A percentile compares a stretch with the other conserved stretches of the same genome.
Evolutionary conservation across 1,140 invertebrate species (phyloP).

Genomic region (Zaprionus ornatus): DNA sequence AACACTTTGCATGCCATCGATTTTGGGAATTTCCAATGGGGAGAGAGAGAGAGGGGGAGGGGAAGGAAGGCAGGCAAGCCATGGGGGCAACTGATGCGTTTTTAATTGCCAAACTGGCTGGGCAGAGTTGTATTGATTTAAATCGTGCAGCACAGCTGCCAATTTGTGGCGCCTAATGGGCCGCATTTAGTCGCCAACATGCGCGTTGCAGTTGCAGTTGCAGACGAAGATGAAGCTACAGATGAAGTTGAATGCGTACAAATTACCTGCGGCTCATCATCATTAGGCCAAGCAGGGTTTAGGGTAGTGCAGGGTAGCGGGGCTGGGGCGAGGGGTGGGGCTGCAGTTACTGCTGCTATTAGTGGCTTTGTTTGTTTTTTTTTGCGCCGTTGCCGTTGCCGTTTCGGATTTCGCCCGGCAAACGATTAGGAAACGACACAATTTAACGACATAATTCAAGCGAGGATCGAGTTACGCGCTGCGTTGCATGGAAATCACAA

Average conservation of each 20-base stretch:
- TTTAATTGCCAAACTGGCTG: conserved; percentile 68
- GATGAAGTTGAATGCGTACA: not conserved
- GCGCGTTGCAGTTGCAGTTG: not conserved
- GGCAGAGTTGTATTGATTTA: conserved; percentile 76
- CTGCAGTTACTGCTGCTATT: not conserved
- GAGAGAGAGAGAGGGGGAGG: too few relatives aligned
- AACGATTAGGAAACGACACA: conserved; percentile 81
- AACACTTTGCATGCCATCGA: conserved; percentile 56
- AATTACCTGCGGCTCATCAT: conserved; percentile 70
- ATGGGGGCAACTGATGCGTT: conserved; percentile 57
- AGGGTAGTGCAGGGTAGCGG: not conserved
- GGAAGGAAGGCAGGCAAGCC: too few relatives aligned
- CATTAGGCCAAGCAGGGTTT: conserved; percentile 54
- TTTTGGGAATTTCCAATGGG: not conserved
- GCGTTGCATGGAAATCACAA: conserved; percentile 10
- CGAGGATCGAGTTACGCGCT: conserved; percentile 70
- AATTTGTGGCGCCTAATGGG: conserved; percentile 76
- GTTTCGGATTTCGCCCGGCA: conserved; percentile 65
- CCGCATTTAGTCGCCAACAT: conserved; percentile 35
- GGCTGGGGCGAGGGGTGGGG: not conserved
- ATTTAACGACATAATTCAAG: conserved; percentile 83
- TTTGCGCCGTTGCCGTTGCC: conserved; percentile 17
- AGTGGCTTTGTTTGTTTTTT: conserved; percentile 66
- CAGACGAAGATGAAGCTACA: not conserved
- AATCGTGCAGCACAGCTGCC: conserved; percentile 73